A percentile compares a stretch with the other conserved stretches of the same genome.
These are phyloP conservation scores for Probosciger aterrimus DNA, from an alignment of 2,113 vertebrate species.

Conservation along the genomic window DNA sequence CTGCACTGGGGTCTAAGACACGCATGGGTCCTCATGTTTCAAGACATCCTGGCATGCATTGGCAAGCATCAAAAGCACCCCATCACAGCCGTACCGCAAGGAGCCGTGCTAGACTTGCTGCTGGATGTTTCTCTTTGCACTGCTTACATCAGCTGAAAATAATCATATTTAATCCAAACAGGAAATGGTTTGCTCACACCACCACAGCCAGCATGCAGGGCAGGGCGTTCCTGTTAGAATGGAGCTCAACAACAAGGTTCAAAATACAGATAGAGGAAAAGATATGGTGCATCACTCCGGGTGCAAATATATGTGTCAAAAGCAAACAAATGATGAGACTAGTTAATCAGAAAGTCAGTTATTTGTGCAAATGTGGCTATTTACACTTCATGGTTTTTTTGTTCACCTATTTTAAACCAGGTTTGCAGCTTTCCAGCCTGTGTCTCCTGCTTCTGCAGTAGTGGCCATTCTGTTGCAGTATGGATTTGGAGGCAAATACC, in stretches of 20 bases:
- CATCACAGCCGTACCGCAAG: neutral
- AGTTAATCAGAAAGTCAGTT: neutral
- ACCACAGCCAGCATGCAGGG: neutral
- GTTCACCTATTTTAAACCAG: neutral
- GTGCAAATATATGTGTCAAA: neutral
- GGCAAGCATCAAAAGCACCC: neutral
- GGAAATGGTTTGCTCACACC: conserved; percentile 47
- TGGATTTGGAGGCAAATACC: neutral
- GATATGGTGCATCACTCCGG: neutral
- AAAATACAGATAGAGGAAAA: conserved; percentile 31
- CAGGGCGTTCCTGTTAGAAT: conserved; percentile 7
- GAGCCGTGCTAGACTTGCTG: conserved; percentile 47
- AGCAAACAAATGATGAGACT: neutral
- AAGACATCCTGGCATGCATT: neutral
- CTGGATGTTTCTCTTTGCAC: conserved; percentile 14
- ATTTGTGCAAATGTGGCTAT: neutral
- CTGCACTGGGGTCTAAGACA: neutral
- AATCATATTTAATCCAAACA: conserved; percentile 22
- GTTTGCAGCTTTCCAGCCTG: neutral
- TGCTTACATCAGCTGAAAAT: conserved; percentile 61
- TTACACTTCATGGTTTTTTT: neutral
- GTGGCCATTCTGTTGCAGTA: neutral
- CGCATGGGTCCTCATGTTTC: neutral
- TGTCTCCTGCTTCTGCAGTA: neutral
- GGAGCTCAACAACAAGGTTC: neutral